These are phyloP conservation scores for Melanaphis sacchari DNA, from an alignment of 1,140 invertebrate species.

Conservation along the genomic window DNA sequence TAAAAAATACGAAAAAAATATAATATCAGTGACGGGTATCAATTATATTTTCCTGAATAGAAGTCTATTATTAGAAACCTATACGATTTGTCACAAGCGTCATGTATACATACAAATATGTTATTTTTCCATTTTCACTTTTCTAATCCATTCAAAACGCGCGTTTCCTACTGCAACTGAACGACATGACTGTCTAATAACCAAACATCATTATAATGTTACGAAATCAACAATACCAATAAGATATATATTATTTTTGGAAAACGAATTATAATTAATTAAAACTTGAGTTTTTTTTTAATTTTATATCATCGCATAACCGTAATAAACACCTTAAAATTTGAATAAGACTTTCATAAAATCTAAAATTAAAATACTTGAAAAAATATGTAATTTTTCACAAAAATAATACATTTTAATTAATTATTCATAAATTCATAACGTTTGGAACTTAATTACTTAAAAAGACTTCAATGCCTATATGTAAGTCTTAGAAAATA, in stretches of 20 bases:
- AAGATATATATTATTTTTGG: background rate
- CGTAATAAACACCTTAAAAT: background rate
- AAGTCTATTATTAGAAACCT: background rate
- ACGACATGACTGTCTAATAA: background rate
- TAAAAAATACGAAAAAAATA: constrained; percentile 20
- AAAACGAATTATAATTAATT: background rate
- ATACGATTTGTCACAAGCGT: background rate
- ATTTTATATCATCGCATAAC: background rate
- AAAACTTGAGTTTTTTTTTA: background rate
- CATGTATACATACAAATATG: background rate
- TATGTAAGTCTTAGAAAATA: background rate
- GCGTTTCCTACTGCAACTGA: background rate
- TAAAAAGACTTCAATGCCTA: background rate
- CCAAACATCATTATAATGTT: background rate
- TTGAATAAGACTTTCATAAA: background rate
- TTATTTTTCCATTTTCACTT: constrained; percentile 32
- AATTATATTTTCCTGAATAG: constrained; percentile 15
- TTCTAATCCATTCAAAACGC: background rate
- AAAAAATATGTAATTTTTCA: background rate
- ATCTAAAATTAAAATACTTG: background rate
- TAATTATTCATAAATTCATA: background rate
- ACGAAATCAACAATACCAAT: background rate
- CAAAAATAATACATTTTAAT: background rate
- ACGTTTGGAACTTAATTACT: rapidly evolving
- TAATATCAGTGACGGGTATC: background rate